Evolutionary conservation across 1,140 invertebrate genomes (phyloP).

Genomic region (Caenorhabditis tropicalis): DNA sequence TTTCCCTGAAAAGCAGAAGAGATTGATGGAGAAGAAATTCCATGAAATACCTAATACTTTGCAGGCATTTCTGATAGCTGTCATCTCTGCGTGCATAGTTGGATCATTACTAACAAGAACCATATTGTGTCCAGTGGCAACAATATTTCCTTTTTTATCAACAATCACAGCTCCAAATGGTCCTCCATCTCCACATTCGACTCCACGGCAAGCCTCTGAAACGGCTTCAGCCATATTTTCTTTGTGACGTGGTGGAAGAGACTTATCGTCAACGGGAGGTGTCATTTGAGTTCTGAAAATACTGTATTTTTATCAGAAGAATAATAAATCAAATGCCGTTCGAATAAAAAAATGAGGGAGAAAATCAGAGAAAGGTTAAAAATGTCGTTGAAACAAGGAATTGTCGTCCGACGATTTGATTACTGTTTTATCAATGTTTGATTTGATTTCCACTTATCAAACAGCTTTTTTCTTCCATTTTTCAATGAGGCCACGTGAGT

Average conservation of each 20-base stretch:
- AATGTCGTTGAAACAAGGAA: conserved; percentile 3
- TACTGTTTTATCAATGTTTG: background rate
- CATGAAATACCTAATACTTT: conserved; percentile 45
- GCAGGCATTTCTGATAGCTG: conserved; percentile 69
- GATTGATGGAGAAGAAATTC: background rate
- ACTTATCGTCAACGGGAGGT: background rate
- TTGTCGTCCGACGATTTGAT: background rate
- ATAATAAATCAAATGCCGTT: background rate
- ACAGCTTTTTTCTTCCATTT: background rate
- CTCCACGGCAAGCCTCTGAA: conserved; percentile 62
- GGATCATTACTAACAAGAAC: conserved; percentile 68
- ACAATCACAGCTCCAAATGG: conserved; percentile 69
- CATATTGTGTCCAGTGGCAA: conserved; percentile 69
- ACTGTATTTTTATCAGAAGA: background rate
- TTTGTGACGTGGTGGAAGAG: conserved; percentile 29
- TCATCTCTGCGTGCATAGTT: conserved; percentile 69
- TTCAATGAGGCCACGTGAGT: background rate
- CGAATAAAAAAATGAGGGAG: background rate
- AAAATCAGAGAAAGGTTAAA: background rate
- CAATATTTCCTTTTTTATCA: conserved; percentile 61
- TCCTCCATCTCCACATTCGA: conserved; percentile 62
- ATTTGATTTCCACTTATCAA: conserved; percentile 3
- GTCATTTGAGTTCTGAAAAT: background rate
- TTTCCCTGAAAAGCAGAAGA: background rate
- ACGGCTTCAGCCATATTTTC: conserved; percentile 65